Evolutionary conservation across 2,113 vertebrate genomes (phyloP), one percentile per base, ranked within the genome.

Genomic region (Mirounga angustirostris): DNA sequence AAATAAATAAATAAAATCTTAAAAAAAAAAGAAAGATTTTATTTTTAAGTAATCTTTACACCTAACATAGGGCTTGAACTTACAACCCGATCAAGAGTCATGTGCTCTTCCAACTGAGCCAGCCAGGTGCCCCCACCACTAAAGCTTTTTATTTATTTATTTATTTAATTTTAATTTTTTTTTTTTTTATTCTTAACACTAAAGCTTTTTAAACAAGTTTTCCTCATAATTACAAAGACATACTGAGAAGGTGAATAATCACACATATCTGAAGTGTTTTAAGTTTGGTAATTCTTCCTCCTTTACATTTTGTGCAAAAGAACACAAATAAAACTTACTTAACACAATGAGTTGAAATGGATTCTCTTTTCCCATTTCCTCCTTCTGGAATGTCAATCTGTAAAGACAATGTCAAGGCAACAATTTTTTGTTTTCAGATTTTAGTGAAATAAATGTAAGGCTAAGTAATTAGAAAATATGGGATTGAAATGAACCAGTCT

Each of bases 371-470:
- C 88, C 97, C 98, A 86, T 98, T 98, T 43, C 97, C 80, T 83
- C 97, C 98, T 98, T 98, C 98, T 71, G 99, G 98, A 96, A 99
- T 98, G 98, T 99, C 98, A 95, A 98, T 95, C 99, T 99, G 87
- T 82, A 89, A 58, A 97, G 96, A 98, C 61, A 98, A 88, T 97
- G 89, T 28, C 33, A 97, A 81, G 76, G 91, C 94, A 81, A 80
- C 2, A 46, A 93, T 40, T 79, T 0, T 90, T 71, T 16, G n/a
- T 92, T 15, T 59, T 95, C 85, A 97, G 26, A 88, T 92, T 84
- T 93, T 54, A 52, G 9, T 89, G 97, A 92, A 21, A 22, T 63
- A 96, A 81, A 69, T 58, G 89, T 84, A 89, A 94, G 43, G 30
- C 14, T 95, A 84, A 46, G 3, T 82, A 85, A 43, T 54, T 26